phyloP scores from a whole-genome alignment of 2,888 invertebrate genomes.

The Hypomecis punctinalis region DNA sequence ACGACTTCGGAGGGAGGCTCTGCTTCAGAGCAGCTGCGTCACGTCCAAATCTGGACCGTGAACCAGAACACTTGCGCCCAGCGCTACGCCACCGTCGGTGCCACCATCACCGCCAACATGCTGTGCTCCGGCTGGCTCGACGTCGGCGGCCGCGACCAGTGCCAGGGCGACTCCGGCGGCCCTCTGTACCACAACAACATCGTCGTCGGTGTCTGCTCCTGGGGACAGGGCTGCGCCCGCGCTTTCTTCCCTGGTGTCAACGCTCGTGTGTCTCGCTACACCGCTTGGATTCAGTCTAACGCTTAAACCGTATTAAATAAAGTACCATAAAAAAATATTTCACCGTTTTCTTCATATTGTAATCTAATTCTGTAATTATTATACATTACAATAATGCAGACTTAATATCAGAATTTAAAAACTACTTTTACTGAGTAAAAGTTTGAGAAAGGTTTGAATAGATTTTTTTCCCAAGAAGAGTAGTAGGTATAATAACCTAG shows the following conservation, averaged over 20 bases:
- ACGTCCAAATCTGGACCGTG: slow-evolving; percentile 53
- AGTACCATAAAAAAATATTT: neutral
- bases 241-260: slow-evolving; percentile 56
- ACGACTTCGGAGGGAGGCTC: slow-evolving; percentile 30
- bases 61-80: slow-evolving; percentile 48
- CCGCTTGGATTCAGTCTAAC: slow-evolving; percentile 59
- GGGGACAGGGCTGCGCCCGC: slow-evolving; percentile 50
- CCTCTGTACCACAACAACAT: slow-evolving; percentile 63
- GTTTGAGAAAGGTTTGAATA: no score
- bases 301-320: slow-evolving; percentile 44
- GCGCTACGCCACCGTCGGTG: slow-evolving; percentile 39
- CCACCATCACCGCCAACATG: slow-evolving; percentile 38
- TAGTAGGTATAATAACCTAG: no score
- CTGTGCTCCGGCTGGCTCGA: slow-evolving; percentile 63
- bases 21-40: slow-evolving; percentile 46
- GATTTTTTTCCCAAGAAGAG: no score
- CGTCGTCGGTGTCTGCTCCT: slow-evolving; percentile 61
- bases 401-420: no score
- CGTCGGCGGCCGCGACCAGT: slow-evolving; percentile 69
- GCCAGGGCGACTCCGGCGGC: slow-evolving; percentile 68
- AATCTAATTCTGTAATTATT: no score
- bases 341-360: neutral
- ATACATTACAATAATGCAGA: no score
- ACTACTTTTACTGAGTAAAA: no score
- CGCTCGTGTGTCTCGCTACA: slow-evolving; percentile 57